Conservation (phyloP, 1,140 invertebrate species). For the Brachionus koreanus region DNA sequence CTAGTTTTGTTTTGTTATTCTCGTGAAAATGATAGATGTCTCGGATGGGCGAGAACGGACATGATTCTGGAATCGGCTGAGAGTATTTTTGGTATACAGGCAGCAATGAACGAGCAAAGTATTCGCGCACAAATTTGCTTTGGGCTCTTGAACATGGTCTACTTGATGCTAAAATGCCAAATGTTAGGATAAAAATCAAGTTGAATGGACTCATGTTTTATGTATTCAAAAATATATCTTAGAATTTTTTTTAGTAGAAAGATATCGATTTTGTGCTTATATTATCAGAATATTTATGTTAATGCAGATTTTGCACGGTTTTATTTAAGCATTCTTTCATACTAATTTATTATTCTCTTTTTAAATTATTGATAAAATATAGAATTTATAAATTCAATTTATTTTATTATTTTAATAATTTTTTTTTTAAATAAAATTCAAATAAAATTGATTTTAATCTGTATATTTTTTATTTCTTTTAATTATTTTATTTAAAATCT, state of each 20-base stretch:
- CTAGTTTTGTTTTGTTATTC: slow-evolving; percentile 38
- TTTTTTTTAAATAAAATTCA: no score
- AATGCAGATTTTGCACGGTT: not conserved
- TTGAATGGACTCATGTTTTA: not conserved
- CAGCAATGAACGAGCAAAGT: not conserved
- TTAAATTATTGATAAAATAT: no score
- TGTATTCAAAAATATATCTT: not conserved
- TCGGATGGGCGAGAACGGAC: slow-evolving; percentile 1
- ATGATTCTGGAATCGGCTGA: not conserved
- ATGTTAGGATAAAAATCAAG: not conserved
- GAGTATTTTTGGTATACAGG: slow-evolving; percentile 23
- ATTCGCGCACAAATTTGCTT: slow-evolving; percentile 41
- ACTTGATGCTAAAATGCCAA: not conserved
- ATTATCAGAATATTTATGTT: not conserved
- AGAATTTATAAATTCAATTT: no score
- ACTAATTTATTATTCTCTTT: no score
- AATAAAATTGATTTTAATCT: no score
- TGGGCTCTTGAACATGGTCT: slow-evolving; percentile 22
- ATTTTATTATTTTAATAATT: no score
- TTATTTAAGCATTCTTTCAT: no score
- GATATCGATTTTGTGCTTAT: not conserved
- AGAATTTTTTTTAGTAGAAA: not conserved
- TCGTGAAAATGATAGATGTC: slow-evolving; percentile 37
- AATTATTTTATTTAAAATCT: no score
- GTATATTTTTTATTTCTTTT: no score